phyloP scores from a whole-genome alignment of 2,888 invertebrate species.

The Leptinotarsa peninsularis region DNA sequence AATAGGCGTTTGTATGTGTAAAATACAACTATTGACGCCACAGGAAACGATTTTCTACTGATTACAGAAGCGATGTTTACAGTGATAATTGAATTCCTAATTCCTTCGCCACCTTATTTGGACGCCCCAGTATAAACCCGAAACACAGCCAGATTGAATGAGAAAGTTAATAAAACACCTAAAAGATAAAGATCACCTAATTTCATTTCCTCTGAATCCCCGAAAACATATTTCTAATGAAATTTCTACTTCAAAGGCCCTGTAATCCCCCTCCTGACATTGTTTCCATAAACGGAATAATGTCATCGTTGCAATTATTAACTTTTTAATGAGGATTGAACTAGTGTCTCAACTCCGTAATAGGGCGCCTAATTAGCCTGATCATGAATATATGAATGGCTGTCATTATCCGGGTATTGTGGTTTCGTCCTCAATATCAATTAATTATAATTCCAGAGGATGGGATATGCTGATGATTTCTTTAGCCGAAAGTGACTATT shows the following conservation, averaged over 20 bases:
- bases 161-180: too few species aligned
- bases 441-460: constrained; percentile 36
- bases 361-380: constrained; percentile 28
- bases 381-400: constrained; percentile 40
- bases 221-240: too few species aligned
- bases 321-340: constrained; percentile 22
- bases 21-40: too few species aligned
- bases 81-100: too few species aligned
- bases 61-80: too few species aligned
- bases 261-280: not conserved
- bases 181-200: too few species aligned
- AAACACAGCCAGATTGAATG: too few species aligned
- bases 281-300: constrained; percentile 10
- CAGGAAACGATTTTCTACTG: too few species aligned
- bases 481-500: constrained; percentile 58
- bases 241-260: not conserved
- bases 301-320: constrained; percentile 4
- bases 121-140: too few species aligned
- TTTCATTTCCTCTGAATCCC: too few species aligned
- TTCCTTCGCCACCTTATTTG: too few species aligned
- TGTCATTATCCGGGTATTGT: constrained; percentile 35
- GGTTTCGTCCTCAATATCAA: constrained; percentile 34
- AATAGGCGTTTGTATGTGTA: too few species aligned
- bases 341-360: constrained; percentile 26
- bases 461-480: constrained; percentile 26